Base-by-base conservation (phyloP, 2,797 vertebrate genomes). In the Sebastes flavidus region DNA sequence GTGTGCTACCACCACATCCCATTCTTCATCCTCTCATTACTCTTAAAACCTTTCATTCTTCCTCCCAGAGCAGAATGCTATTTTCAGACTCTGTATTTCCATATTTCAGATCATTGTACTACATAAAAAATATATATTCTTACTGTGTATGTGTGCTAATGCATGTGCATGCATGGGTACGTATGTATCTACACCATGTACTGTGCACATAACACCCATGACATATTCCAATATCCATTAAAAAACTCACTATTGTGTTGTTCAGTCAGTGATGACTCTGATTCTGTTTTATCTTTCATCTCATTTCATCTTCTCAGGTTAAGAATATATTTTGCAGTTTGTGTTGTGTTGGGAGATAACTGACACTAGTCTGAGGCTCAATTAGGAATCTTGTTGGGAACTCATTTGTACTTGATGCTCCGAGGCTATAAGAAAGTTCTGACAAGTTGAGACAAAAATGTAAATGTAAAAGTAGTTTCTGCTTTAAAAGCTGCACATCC, bases 11-110 rank as follows among this genome's bases (percentile, higher is more conserved):
- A 78, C 56, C 32, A 42, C 54, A 73, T 81, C 38, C 34, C 65
- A 78, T 85, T 78, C 66, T 83, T 91, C 70, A 84, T 87, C 75
- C 63, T 71, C 87, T 90, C 84, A 89, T 93, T 91, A 88, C 65
- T 87, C 82, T 87, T 79, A 73, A 83, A 88, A 70, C 29, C 61
- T 66, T 80, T 80, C 69, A 74, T 81, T 86, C 75, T 70, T 78
- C 56, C 79, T 75, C 12, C 9, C 8, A 49, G 74, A 76, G 69
- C 46, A 69, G 10, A 32, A 68, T 74, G 65, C 90, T 92, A 90
- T 91, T 90, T 91, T 87, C 75, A 88, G 83, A 75, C 68, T 58
- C 58, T 29, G 4, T 59, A 83, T 88, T 86, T 88, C 72, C 84
- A 90, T 87, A 77, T 89, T 80, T 85, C 56, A 83, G 11, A 85